Conservation (phyloP, 2,888 invertebrate genomes). For the Cheilosia urbana region DNA sequence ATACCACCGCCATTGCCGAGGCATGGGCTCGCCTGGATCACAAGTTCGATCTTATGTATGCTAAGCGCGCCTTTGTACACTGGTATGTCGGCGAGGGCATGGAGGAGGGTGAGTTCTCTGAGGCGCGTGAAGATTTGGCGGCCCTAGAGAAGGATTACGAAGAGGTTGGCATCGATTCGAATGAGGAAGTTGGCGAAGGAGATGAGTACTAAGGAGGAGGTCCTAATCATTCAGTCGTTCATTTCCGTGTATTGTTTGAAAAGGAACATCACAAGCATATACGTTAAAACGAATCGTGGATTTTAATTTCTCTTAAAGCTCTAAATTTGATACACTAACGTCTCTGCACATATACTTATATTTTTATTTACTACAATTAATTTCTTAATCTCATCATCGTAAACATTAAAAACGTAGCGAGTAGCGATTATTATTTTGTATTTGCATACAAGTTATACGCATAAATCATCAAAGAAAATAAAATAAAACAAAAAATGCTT, state of each 20-base stretch:
- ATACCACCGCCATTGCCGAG: conserved; percentile 98
- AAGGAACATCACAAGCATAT: background rate
- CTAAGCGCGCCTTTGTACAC: conserved; percentile 97
- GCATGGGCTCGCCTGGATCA: conserved; percentile 97
- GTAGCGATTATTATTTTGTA: conserved; percentile 37
- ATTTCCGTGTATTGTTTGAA: conserved; percentile 28
- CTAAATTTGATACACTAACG: conserved; percentile 42
- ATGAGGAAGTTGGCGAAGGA: conserved; percentile 88
- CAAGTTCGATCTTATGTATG: conserved; percentile 98
- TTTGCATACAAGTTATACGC: conserved; percentile 28
- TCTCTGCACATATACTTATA: conserved; percentile 64
- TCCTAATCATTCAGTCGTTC: conserved; percentile 31
- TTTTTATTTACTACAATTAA: conserved; percentile 34
- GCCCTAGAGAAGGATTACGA: conserved; percentile 92
- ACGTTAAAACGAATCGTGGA: conserved; percentile 16
- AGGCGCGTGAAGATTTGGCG: conserved; percentile 93
- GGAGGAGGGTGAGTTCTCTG: conserved; percentile 94
- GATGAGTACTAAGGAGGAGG: conserved; percentile 86
- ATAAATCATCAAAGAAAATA: conserved; percentile 40
- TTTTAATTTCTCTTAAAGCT: conserved; percentile 42
- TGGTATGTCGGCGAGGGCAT: conserved; percentile 96
- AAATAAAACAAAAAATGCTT: conserved; percentile 53
- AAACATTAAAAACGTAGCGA: conserved; percentile 34
- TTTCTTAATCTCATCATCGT: conserved; percentile 56
- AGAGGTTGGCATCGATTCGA: conserved; percentile 91